These are phyloP conservation scores for Aphodius granarius DNA, from an alignment of 2,888 invertebrate genomes.

Conservation along the genomic window DNA sequence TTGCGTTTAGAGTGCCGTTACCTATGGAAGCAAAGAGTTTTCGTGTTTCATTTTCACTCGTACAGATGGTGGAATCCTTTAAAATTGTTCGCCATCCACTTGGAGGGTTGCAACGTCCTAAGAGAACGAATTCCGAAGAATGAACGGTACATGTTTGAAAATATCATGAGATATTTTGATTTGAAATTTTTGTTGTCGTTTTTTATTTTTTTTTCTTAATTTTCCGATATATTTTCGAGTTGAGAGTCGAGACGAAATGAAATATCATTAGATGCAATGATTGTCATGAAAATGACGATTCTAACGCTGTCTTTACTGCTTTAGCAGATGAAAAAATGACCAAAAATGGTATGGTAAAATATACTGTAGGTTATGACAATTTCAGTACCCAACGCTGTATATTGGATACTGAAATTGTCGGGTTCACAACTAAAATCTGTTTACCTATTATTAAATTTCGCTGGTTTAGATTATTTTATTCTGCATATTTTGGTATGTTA, in stretches of 20 bases:
- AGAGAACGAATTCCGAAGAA: slow-evolving; percentile 21
- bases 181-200: too few species aligned
- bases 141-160: too few species aligned
- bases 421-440: too few species aligned
- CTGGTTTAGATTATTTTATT: too few species aligned
- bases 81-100: slow-evolving; percentile 57
- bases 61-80: slow-evolving; percentile 44
- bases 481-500: too few species aligned
- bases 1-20: slow-evolving; percentile 36
- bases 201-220: too few species aligned
- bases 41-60: slow-evolving; percentile 38
- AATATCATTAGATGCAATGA: not conserved
- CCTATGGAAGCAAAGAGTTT: slow-evolving; percentile 48
- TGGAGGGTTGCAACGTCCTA: slow-evolving; percentile 61
- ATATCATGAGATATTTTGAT: too few species aligned
- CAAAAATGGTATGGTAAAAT: not conserved
- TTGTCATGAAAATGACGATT: not conserved
- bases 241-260: not conserved
- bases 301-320: not conserved
- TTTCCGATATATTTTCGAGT: not conserved
- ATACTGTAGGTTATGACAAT: not conserved
- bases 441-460: too few species aligned
- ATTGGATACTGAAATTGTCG: too few species aligned
- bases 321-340: not conserved
- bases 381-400: too few species aligned